Conservation (phyloP, 2,113 vertebrate genomes). For the Illadopsis cleaveri region DNA sequence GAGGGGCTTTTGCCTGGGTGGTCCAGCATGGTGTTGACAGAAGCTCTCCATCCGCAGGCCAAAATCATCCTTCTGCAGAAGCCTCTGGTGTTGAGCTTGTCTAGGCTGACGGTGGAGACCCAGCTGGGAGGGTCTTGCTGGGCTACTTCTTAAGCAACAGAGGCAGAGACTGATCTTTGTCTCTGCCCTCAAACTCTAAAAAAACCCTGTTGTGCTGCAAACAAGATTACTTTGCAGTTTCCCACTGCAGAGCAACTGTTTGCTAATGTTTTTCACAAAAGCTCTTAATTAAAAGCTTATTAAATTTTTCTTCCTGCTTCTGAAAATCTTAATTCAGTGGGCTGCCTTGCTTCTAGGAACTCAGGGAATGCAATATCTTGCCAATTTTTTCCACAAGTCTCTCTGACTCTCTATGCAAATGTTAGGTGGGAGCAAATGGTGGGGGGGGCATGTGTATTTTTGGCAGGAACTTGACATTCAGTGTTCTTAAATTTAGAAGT, state of each 20-base stretch:
- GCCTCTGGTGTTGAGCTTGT: background rate
- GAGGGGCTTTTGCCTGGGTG: background rate
- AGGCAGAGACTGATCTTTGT: background rate
- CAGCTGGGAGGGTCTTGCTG: background rate
- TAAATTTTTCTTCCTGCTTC: background rate
- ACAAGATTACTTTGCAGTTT: background rate
- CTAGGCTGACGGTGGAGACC: fast-evolving
- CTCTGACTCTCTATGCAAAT: background rate
- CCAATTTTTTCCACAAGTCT: background rate
- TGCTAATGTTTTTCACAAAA: background rate
- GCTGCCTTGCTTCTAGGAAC: background rate
- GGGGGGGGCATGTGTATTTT: background rate
- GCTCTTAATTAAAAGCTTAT: background rate
- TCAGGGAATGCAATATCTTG: background rate
- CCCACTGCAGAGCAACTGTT: background rate
- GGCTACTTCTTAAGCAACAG: background rate
- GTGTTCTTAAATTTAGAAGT: background rate
- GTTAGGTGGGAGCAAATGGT: background rate
- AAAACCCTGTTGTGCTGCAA: background rate
- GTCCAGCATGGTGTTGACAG: background rate
- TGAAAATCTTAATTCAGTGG: background rate
- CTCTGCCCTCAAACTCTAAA: background rate
- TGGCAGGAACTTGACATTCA: background rate
- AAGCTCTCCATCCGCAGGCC: background rate
- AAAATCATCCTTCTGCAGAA: background rate